Evolutionary conservation across 2,888 invertebrate species (phyloP).

Genomic region (Hedya salicella): DNA sequence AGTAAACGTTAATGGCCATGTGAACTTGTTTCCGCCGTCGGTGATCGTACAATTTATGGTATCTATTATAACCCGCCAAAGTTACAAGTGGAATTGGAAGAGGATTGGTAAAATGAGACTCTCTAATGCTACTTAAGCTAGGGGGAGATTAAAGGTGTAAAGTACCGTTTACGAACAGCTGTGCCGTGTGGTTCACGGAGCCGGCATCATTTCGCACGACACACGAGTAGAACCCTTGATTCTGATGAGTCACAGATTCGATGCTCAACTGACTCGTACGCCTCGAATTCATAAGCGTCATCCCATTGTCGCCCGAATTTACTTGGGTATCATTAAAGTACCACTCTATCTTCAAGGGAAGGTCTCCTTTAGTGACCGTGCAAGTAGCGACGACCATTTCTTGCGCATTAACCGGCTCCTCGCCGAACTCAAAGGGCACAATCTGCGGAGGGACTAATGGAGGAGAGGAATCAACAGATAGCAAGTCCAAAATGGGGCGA

Average conservation of each 20-base stretch:
- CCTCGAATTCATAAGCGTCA: slow-evolving; percentile 71
- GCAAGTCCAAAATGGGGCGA: slow-evolving; percentile 36
- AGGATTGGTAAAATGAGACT: slow-evolving; percentile 52
- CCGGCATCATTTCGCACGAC: slow-evolving; percentile 87
- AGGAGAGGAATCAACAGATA: slow-evolving; percentile 54
- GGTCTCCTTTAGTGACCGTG: slow-evolving; percentile 89
- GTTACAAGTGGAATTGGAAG: slow-evolving; percentile 64
- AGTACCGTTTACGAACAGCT: slow-evolving; percentile 89
- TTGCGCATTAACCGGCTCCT: slow-evolving; percentile 88
- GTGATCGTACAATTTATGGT: slow-evolving; percentile 2
- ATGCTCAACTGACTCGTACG: slow-evolving; percentile 85
- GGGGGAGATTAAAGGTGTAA: slow-evolving; percentile 48
- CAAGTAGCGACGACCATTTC: slow-evolving; percentile 89
- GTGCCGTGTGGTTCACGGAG: slow-evolving; percentile 85
- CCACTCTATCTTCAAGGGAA: slow-evolving; percentile 88
- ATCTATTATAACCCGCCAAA: slow-evolving; percentile 78
- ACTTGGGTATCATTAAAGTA: slow-evolving; percentile 85
- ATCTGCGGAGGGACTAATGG: slow-evolving; percentile 91
- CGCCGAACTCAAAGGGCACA: slow-evolving; percentile 90
- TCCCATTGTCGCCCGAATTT: slow-evolving; percentile 71
- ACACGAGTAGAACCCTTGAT: slow-evolving; percentile 87
- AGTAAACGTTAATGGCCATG: no score
- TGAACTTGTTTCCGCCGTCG: no score
- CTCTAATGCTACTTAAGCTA: slow-evolving; percentile 57
- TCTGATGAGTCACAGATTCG: slow-evolving; percentile 83